Evolutionary conservation across 23 tunicate species (phyloP).

Genomic region (Aplidium turbinatum): DNA sequence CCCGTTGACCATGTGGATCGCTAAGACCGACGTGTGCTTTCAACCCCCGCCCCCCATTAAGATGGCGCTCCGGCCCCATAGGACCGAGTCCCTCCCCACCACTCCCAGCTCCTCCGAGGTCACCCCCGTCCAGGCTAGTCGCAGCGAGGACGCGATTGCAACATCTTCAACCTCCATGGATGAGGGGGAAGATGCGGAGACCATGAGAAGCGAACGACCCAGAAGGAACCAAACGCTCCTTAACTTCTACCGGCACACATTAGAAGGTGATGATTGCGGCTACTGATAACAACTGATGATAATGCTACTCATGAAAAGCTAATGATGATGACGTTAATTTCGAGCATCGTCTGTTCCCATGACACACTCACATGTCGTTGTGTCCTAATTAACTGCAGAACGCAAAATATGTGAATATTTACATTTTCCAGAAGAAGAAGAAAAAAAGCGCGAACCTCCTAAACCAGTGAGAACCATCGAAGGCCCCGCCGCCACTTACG

Average conservation of each 20-base stretch:
- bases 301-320: no score
- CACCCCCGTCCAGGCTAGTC: no score
- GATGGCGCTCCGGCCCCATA: background rate
- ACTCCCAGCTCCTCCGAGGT: no score
- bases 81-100: conserved; percentile 10
- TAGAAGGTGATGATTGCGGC: conserved; percentile 1
- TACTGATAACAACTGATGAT: no score
- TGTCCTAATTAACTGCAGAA: no score
- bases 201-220: background rate
- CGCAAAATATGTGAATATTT: no score
- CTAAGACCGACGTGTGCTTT: conserved; percentile 12
- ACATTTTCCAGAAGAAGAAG: no score
- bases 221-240: conserved; percentile 37
- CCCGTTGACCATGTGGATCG: conserved; percentile 77
- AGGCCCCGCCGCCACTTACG: conserved; percentile 46
- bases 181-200: background rate
- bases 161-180: background rate
- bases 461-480: background rate
- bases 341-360: no score
- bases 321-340: no score
- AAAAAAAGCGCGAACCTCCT: background rate
- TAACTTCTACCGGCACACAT: conserved; percentile 44
- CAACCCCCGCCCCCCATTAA: background rate
- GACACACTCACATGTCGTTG: no score
- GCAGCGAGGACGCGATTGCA: no score